Evolutionary conservation across 2,113 vertebrate genomes (phyloP), one percentile per base, ranked within the genome.

Genomic region (Murina feae): DNA sequence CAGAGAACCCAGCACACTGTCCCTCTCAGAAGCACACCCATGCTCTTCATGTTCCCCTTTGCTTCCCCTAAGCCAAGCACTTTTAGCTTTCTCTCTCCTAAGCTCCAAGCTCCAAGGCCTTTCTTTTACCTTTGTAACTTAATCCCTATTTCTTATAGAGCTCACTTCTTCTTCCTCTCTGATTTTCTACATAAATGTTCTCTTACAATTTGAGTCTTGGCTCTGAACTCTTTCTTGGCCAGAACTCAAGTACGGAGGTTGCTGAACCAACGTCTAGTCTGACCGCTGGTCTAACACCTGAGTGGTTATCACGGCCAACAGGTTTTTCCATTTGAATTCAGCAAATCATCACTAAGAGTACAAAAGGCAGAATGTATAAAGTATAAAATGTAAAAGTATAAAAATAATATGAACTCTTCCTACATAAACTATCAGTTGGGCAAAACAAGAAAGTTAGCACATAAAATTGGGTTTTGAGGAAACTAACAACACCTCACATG

Each of bases 311-410:
- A 30, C 30, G 8, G 32, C 32, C 63, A 66, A 66, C 32, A 66
- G 63, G 30, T 89, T 37, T 58, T 91, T 87, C 14, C 32, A 88
- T 51, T 47, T 93, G 55, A 89, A 86, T 51, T 94, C 35, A 84
- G 53, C 47, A 96, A 90, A 81, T 84, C 37, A 82, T 23, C 35
- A 30, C 17, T 69, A 93, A 80, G 18, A 53, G 74, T 39, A 83
- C 21, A 60, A 66, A 86, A 30, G 20, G 28, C 65, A 65, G 72
- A 80, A 75, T 6, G 7, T 39, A 78, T 37, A 63, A 37, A 76
- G 23, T 63, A 83, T 25, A 93, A 86, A 78, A 92, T 63, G 14
- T 82, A 55, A 47, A 91, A 79, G 7, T 60, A 68, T 21, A 85
- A 92, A 90, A 55, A 51, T 51, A 68, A 83, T 35, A 78, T 2